Evolutionary conservation across 1,140 invertebrate genomes (phyloP), one percentile per base, ranked within the genome.

Genomic region (Ooceraea biroi): DNA sequence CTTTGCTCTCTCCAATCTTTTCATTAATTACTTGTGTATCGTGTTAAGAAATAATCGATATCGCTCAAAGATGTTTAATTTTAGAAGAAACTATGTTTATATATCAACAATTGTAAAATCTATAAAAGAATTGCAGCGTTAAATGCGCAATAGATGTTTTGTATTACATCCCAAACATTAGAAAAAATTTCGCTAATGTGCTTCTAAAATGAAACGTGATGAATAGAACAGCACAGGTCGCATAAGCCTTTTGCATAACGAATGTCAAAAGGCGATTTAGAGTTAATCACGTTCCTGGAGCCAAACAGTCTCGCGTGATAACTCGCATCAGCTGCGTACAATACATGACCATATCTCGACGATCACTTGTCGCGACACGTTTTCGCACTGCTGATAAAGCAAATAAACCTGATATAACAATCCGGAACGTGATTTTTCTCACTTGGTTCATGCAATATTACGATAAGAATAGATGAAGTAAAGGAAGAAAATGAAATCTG

Each of bases 381-480:
- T 36, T 36, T 58, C 63, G 22, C 25, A 0, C 3, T 12, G 36
- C 19, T 46, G 76, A 80, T 69, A 69, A 78, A 78, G 41, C 2
- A 12, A 78, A 71, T 30, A 11, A 27, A 50, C 12, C 12, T 12
- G 65, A 71, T 69, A 57, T 19, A 8, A 12, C 27, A 76, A 50
- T 36, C 36, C 25, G 27, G 12, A 46, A 80, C 76, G 76, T 80
- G 76, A 69, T 55, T 80, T 57, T 71, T 57, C 41, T 58, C 36
- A 22, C 22, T 44, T 41, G 12, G 46, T 7, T 57, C 30, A 4
- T 19, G 22, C 50, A 22, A 69, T 68, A 69, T 69, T 55, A 46
- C 27, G 50, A 77, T 55, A 71, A 71, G 10, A 3, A 7, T 4
- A 22, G 5, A 8, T 1, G 11, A 12, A 36, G n/a, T 0, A 78